Percentiles rank a stretch among this genome's conserved stretches.
Evolutionary conservation across 1,140 invertebrate species (phyloP).

Genomic region (Whitmania pigra): DNA sequence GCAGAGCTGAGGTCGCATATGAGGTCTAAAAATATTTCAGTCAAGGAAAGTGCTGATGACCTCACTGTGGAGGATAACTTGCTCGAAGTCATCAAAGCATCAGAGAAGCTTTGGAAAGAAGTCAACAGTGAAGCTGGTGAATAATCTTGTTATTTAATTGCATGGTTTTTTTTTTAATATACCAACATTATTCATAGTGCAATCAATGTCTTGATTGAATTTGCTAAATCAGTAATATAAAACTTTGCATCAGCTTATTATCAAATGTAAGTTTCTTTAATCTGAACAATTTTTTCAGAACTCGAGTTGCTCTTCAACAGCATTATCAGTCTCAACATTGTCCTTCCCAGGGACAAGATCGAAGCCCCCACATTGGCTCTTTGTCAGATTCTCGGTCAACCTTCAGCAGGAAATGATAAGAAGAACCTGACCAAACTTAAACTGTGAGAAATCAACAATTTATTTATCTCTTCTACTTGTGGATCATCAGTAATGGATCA

Average conservation of each 20-base stretch:
- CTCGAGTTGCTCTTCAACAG: constrained; percentile 48
- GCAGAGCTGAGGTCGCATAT: constrained; percentile 75
- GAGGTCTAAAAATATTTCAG: constrained; percentile 73
- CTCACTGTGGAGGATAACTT: constrained; percentile 84
- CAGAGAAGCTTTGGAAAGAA: constrained; percentile 75
- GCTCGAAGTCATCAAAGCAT: constrained; percentile 83
- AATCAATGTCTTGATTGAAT: constrained; percentile 10
- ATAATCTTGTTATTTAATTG: too few species aligned
- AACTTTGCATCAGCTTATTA: constrained; percentile 8
- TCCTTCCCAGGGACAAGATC: constrained; percentile 70
- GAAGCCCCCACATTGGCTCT: constrained; percentile 79
- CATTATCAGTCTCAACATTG: constrained; percentile 82
- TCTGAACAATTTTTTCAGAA: constrained; percentile 39
- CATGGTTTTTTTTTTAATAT: not conserved
- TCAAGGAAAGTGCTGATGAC: constrained; percentile 66
- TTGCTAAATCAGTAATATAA: not conserved
- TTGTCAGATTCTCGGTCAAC: constrained; percentile 83
- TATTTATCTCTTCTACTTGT: too few species aligned
- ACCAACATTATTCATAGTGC: constrained; percentile 3
- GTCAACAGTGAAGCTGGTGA: constrained; percentile 35
- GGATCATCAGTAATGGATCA: too few species aligned
- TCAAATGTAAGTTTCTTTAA: constrained; percentile 6
- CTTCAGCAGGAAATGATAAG: constrained; percentile 62
- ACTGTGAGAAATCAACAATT: constrained; percentile 54
- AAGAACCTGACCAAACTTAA: constrained; percentile 65